Evolutionary conservation across 2,888 invertebrate species (phyloP).

Genomic region (Liopterus haemorrhoidalis): DNA sequence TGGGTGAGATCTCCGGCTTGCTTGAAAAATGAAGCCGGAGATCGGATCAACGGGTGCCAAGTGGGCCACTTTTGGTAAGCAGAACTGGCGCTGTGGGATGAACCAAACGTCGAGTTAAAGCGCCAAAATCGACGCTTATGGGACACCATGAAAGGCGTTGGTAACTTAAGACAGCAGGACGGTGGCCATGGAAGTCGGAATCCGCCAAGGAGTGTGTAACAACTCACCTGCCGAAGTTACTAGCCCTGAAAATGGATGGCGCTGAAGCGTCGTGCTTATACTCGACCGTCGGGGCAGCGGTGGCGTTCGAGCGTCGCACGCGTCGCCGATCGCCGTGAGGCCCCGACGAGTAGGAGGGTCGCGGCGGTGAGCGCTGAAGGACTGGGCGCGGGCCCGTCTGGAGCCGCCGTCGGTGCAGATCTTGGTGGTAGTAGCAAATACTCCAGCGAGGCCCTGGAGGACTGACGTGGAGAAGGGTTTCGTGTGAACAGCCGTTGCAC

Average conservation of each 20-base stretch:
- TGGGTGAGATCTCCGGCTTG: conserved; percentile 62
- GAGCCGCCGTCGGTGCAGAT: conserved; percentile 54
- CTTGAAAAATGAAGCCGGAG: conserved; percentile 46
- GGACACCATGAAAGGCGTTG: conserved; percentile 59
- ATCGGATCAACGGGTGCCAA: conserved; percentile 53
- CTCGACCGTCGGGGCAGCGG: conserved; percentile 46
- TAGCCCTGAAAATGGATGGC: conserved; percentile 62
- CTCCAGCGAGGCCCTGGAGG: conserved; percentile 57
- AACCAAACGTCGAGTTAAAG: conserved; percentile 67
- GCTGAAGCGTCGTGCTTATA: conserved; percentile 54
- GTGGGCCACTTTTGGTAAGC: conserved; percentile 72
- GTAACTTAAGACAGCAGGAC: conserved; percentile 54
- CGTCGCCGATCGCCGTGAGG: conserved; percentile 41
- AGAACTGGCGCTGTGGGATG: conserved; percentile 76
- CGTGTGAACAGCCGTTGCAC: conserved; percentile 57
- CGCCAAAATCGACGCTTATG: conserved; percentile 57
- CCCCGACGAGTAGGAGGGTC: conserved; percentile 58
- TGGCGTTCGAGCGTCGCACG: conserved; percentile 30
- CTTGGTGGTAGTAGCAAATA: conserved; percentile 65
- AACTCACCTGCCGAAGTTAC: conserved; percentile 60
- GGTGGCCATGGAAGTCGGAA: conserved; percentile 72
- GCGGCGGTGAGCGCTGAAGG: conserved; percentile 56
- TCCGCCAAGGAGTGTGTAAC: conserved; percentile 55
- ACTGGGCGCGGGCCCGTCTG: conserved; percentile 51
- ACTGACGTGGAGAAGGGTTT: conserved; percentile 56